Base-by-base conservation (phyloP, 2,113 vertebrate species). In the Daboia siamensis region DNA sequence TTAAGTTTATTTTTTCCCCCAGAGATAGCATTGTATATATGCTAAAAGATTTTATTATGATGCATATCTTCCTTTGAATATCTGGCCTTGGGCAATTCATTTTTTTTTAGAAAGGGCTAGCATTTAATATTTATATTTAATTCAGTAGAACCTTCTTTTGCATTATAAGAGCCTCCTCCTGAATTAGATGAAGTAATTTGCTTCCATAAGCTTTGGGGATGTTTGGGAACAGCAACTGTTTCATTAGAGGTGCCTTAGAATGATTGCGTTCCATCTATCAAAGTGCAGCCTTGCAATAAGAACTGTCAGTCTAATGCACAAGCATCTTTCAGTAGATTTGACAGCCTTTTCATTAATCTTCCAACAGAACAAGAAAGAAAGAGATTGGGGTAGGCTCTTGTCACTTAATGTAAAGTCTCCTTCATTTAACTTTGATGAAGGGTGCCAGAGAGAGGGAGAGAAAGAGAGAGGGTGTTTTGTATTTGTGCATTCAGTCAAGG, bases 301-400 rank as follows among this genome's bases (percentile, higher is more conserved):
- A 64, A 93, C 69, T 89, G 90, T 48, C 90, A 89, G 55, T 91
- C 56, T 91, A 86, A 61, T 91, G 56, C n/a, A 91, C 33, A 24
- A 64, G 61, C 74, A 91, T 91, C 33, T 61, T 89, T 91, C 56
- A 91, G 55, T 89, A 89, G 86, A 89, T 33, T 17, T 64, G 90
- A 59, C 90, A 93, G 39, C 33, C 56, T 93, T 33, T 56, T 89
- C n/a, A 90, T 90, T 74, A 87, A 90, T 90, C 59, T 44, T 91
- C 33, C 74, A 52, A 48, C 6, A 7, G 90, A 92, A 90, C 17
- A 69, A 80, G 29, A 92, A 92, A 52, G 55, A 90, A 91, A 51
- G 51, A 87, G 52, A 90, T 74, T 87, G 26, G 51, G 21, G 51
- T 86, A 87, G 39, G 59, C 59, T 93, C 29, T 69, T 89, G 74